A percentile compares a stretch with the other conserved stretches of the same genome.
These are phyloP conservation scores for Tiliqua scincoides DNA, from an alignment of 2,113 vertebrate species.

Conservation along the genomic window DNA sequence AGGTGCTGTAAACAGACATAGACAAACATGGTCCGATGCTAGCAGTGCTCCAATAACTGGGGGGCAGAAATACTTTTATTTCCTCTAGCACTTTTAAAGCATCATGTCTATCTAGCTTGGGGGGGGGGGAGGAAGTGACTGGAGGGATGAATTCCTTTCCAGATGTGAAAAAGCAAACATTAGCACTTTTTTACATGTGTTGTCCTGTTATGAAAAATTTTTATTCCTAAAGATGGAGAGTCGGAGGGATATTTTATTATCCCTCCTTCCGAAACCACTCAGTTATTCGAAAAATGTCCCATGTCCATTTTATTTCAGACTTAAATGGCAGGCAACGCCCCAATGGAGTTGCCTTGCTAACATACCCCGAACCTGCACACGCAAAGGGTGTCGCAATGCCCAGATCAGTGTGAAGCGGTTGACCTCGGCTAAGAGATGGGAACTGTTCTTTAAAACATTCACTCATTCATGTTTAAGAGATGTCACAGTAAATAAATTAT, in stretches of 20 bases:
- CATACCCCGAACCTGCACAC: conserved; percentile 20
- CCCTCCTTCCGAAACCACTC: background rate
- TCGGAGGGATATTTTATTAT: conserved; percentile 11
- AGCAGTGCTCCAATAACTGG: conserved; percentile 65
- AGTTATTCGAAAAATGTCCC: background rate
- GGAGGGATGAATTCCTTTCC: background rate
- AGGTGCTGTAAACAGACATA: conserved; percentile 93
- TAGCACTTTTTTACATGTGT: background rate
- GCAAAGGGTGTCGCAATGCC: conserved; percentile 29
- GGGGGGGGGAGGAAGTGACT: background rate
- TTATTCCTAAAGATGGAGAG: conserved; percentile 19
- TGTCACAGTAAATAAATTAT: conserved; percentile 84
- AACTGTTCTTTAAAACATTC: conserved; percentile 79
- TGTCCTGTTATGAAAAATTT: background rate
- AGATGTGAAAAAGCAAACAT: conserved; percentile 5
- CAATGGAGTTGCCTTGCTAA: background rate
- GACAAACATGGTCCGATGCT: conserved; percentile 82
- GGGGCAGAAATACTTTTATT: conserved; percentile 69
- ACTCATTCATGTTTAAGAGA: conserved; percentile 80
- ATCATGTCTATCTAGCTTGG: conserved; percentile 11
- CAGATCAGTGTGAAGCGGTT: conserved; percentile 65
- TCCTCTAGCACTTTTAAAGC: conserved; percentile 38
- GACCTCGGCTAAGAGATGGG: conserved; percentile 76
- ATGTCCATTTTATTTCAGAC: background rate
- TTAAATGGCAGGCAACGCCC: background rate